phyloP scores from a whole-genome alignment of 2,797 vertebrate genomes.

The Stomatorhinus walkeri region DNA sequence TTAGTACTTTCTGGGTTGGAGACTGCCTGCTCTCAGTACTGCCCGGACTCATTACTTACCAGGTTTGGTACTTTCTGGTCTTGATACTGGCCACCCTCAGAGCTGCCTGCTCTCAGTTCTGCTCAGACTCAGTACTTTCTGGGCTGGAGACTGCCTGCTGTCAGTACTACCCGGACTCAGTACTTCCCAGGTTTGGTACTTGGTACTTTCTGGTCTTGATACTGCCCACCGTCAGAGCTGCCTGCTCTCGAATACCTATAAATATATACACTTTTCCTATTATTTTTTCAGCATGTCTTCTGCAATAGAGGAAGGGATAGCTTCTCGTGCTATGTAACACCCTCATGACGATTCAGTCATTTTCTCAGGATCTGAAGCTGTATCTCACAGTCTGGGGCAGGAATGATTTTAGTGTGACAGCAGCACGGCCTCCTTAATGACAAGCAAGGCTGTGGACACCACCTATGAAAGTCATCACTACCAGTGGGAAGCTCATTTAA shows the following conservation, averaged over 20 bases:
- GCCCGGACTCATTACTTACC: background rate
- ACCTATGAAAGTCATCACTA: background rate
- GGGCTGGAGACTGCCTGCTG: background rate
- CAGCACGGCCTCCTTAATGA: background rate
- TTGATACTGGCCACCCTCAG: no score
- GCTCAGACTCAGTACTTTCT: background rate
- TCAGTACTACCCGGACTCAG: background rate
- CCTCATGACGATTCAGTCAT: background rate
- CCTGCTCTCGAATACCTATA: background rate
- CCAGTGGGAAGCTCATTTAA: background rate
- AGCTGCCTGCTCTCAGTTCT: background rate
- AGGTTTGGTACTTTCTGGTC: background rate
- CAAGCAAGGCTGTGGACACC: background rate
- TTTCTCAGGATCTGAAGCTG: background rate
- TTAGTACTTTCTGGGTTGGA: background rate
- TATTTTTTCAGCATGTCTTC: background rate
- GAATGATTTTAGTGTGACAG: background rate
- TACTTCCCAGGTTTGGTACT: background rate
- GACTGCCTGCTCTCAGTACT: background rate
- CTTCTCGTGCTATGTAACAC: background rate
- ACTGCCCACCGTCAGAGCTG: background rate
- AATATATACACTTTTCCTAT: background rate
- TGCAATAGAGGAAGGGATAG: background rate
- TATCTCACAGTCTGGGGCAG: background rate
- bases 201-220: background rate